phyloP scores from a whole-genome alignment of 30 jellyfish, hydroid and myxozoan genomes.

The Nemopilema nomurai region DNA sequence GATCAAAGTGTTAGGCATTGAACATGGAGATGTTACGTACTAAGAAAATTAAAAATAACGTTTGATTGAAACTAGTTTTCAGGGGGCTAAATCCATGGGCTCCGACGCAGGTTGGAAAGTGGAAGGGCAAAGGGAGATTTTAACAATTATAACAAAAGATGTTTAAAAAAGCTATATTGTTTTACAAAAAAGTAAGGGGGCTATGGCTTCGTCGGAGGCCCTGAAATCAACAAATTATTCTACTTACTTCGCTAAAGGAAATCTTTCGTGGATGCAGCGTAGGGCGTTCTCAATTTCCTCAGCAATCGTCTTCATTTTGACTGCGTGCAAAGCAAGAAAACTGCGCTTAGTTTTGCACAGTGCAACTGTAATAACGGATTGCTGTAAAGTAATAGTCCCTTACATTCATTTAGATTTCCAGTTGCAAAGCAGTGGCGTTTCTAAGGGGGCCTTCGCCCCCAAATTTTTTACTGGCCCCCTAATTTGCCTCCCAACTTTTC shows the following conservation, averaged over 20 bases:
- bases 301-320: conserved; percentile 35
- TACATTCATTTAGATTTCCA: too few species aligned
- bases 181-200: background rate
- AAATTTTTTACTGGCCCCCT: background rate
- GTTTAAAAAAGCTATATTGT: too few species aligned
- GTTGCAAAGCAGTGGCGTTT: background rate
- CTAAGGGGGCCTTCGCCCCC: background rate
- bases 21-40: too few species aligned
- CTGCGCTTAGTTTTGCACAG: background rate
- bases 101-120: too few species aligned
- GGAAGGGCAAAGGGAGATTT: too few species aligned
- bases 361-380: too few species aligned
- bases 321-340: background rate
- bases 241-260: conserved; percentile 46
- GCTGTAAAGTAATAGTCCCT: too few species aligned
- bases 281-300: conserved; percentile 41
- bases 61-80: too few species aligned
- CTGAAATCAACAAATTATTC: background rate
- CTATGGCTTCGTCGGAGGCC: background rate
- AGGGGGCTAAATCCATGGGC: too few species aligned
- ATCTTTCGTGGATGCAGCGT: conserved; percentile 19
- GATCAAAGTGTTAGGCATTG: too few species aligned
- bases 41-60: too few species aligned
- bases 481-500: background rate
- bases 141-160: too few species aligned